Evolutionary conservation across 1,140 invertebrate genomes (phyloP).

Genomic region (Papilio xuthus): DNA sequence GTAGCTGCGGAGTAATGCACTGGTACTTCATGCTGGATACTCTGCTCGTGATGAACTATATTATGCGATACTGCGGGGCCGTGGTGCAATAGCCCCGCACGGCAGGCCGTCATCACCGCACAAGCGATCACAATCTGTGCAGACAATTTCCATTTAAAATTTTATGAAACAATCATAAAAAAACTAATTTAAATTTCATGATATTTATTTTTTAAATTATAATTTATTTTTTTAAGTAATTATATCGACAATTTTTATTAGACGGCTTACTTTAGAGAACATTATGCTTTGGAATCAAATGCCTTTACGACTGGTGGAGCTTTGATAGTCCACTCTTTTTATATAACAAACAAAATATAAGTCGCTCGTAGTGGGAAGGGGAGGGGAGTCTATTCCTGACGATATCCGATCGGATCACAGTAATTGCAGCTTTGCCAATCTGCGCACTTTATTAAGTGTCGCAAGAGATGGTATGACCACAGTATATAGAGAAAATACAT

Average conservation of each 20-base stretch:
- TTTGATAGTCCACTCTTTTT: conserved; percentile 75
- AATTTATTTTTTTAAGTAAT: neutral
- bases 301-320: conserved; percentile 70
- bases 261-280: conserved; percentile 71
- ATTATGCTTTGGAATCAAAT: conserved; percentile 72
- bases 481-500: conserved; percentile 70
- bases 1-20: conserved; percentile 57
- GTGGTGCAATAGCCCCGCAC: conserved; percentile 75
- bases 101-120: conserved; percentile 68
- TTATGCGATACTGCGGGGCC: conserved; percentile 74
- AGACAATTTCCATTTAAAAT: conserved; percentile 32
- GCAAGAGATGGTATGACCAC: conserved; percentile 69
- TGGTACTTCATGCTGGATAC: conserved; percentile 63
- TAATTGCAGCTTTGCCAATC: conserved; percentile 78
- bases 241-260: conserved; percentile 35
- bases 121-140: conserved; percentile 60
- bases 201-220: too few relatives aligned
- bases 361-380: conserved; percentile 60
- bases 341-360: conserved; percentile 80
- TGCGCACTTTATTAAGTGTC: conserved; percentile 72
- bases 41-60: conserved; percentile 66
- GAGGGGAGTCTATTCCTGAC: conserved; percentile 70
- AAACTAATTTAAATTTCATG: neutral
- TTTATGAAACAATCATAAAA: neutral
- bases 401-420: conserved; percentile 77